These are phyloP conservation scores for Drosophila subpulchrella DNA, from an alignment of 1,140 invertebrate genomes.

Conservation along the genomic window DNA sequence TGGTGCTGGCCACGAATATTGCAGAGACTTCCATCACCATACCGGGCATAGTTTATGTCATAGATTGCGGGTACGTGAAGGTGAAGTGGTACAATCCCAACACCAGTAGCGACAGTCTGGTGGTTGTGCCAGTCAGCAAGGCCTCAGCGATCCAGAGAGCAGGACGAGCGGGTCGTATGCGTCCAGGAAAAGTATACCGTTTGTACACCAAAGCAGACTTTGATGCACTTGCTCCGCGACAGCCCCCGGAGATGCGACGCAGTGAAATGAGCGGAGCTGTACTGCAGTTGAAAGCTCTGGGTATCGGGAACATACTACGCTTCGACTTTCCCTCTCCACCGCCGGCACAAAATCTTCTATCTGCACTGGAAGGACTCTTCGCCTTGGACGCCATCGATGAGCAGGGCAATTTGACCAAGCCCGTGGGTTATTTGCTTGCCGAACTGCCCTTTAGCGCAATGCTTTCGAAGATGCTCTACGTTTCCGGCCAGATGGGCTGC, in stretches of 20 bases:
- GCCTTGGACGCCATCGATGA: constrained; percentile 94
- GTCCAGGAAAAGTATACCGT: constrained; percentile 93
- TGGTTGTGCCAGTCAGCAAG: constrained; percentile 93
- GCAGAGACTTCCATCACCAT: constrained; percentile 97
- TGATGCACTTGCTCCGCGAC: constrained; percentile 88
- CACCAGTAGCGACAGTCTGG: constrained; percentile 93
- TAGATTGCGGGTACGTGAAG: constrained; percentile 99
- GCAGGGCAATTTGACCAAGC: constrained; percentile 91
- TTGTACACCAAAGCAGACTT: constrained; percentile 93
- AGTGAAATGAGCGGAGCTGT: constrained; percentile 94
- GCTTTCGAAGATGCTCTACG: constrained; percentile 94
- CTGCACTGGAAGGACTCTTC: constrained; percentile 94
- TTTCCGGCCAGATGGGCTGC: constrained; percentile 92
- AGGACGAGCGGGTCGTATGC: constrained; percentile 94
- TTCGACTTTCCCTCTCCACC: constrained; percentile 95
- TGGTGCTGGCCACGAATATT: constrained; percentile 98
- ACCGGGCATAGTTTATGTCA: constrained; percentile 95
- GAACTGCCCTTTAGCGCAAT: constrained; percentile 96
- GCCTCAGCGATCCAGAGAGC: constrained; percentile 96
- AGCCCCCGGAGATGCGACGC: constrained; percentile 97
- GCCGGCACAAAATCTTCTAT: constrained; percentile 94
- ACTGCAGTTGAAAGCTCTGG: constrained; percentile 97
- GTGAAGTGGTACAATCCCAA: constrained; percentile 94
- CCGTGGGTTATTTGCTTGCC: constrained; percentile 94
- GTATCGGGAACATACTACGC: constrained; percentile 94